These are phyloP conservation scores for Brachypteracias leptosomus DNA, from an alignment of 2,113 vertebrate genomes.

Conservation along the genomic window DNA sequence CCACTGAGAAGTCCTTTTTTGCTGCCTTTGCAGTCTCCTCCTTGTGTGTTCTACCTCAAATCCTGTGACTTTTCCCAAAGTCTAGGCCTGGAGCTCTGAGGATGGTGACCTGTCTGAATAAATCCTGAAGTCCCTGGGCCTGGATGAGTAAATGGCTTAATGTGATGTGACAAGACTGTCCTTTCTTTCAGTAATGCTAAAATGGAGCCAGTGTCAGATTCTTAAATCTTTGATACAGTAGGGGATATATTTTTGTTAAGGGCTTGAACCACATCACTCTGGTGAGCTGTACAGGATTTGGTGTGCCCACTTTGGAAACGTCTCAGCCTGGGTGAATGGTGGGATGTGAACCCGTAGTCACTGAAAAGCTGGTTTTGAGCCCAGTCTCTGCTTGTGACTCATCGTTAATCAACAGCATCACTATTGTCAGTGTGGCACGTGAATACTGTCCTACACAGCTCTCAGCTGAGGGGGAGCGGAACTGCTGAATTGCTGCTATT, in stretches of 20 bases:
- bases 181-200: neutral
- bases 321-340: neutral
- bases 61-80: neutral
- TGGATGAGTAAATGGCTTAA: neutral
- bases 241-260: neutral
- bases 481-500: neutral
- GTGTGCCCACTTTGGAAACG: neutral
- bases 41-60: neutral
- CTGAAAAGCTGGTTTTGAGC: neutral
- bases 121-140: neutral
- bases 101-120: neutral
- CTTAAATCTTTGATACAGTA: neutral
- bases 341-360: neutral
- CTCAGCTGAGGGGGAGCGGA: neutral
- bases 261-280: neutral
- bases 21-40: neutral
- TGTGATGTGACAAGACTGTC: accelerated
- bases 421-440: neutral
- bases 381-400: neutral
- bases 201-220: neutral
- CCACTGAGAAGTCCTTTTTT: neutral
- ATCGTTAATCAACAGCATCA: neutral
- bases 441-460: neutral
- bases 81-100: neutral
- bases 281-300: neutral